phyloP scores from a whole-genome alignment of 1,140 invertebrate species.

The Procambarus virginalis region DNA sequence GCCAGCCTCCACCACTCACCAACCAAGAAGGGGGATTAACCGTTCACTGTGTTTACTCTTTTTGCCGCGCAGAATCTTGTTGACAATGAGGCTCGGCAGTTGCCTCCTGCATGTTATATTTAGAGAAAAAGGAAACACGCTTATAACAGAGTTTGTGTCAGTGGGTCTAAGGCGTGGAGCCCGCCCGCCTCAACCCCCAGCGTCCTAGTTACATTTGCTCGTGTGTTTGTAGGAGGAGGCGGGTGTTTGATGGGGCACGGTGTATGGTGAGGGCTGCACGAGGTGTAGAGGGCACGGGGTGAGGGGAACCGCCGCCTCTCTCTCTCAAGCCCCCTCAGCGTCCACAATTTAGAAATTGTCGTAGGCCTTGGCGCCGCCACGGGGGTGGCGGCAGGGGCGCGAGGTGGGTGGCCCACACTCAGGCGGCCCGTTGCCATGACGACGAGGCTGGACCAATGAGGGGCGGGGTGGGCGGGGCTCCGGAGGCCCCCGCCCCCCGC shows the following conservation, averaged over 20 bases:
- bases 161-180: conserved; percentile 38
- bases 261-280: not conserved
- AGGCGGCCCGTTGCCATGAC: conserved; percentile 64
- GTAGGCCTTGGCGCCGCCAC: conserved; percentile 59
- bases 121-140: conserved; percentile 57
- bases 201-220: not conserved
- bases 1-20: too few relatives aligned
- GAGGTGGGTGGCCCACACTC: conserved; percentile 62
- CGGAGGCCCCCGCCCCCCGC: conserved; percentile 5
- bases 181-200: not conserved
- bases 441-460: conserved; percentile 38
- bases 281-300: not conserved
- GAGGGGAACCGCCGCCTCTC: not conserved
- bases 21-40: not conserved
- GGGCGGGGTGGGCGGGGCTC: conserved; percentile 8
- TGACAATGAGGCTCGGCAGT: conserved; percentile 42
- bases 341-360: conserved; percentile 43
- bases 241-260: not conserved
- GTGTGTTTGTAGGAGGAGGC: not conserved
- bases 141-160: conserved; percentile 58
- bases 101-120: conserved; percentile 48
- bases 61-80: conserved; percentile 12
- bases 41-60: conserved; percentile 1
- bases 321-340: not conserved
- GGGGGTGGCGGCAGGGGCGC: conserved; percentile 62